These are phyloP conservation scores for Thereva nobilitata DNA, from an alignment of 2,888 invertebrate genomes.

Conservation along the genomic window DNA sequence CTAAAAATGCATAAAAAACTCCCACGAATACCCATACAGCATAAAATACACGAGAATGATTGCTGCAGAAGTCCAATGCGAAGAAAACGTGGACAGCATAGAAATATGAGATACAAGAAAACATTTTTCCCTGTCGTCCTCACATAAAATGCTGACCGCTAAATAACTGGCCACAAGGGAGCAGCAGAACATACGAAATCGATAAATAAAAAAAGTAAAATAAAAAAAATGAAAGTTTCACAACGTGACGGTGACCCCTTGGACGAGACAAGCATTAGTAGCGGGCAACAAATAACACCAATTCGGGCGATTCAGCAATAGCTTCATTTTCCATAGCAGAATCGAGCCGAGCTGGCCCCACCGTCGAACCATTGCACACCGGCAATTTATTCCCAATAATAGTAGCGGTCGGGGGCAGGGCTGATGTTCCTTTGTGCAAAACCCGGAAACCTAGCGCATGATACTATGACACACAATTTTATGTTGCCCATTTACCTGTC, in stretches of 20 bases:
- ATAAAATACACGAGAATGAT: background rate
- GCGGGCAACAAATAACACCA: background rate
- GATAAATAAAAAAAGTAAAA: conserved; percentile 5
- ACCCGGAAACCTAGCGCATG: too few relatives aligned
- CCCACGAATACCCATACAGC: too few relatives aligned
- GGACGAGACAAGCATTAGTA: background rate
- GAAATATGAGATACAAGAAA: conserved; percentile 9
- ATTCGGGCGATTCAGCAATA: conserved; percentile 22
- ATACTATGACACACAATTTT: too few relatives aligned
- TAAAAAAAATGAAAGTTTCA: conserved; percentile 7
- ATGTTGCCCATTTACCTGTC: conserved; percentile 16
- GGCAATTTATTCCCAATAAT: background rate
- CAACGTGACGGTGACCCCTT: conserved; percentile 1
- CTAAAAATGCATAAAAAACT: too few relatives aligned
- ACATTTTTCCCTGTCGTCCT: background rate
- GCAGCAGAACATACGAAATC: background rate
- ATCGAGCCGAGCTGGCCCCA: background rate
- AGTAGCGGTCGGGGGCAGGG: background rate
- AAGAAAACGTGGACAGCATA: conserved; percentile 13
- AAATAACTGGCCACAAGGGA: background rate
- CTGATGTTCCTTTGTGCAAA: background rate
- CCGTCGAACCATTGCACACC: background rate
- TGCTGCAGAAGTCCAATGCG: conserved; percentile 9
- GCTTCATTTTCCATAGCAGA: background rate
- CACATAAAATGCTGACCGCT: conserved; percentile 14